phyloP scores from a whole-genome alignment of 2,113 vertebrate species.

The Urocynchramus pylzowi region DNA sequence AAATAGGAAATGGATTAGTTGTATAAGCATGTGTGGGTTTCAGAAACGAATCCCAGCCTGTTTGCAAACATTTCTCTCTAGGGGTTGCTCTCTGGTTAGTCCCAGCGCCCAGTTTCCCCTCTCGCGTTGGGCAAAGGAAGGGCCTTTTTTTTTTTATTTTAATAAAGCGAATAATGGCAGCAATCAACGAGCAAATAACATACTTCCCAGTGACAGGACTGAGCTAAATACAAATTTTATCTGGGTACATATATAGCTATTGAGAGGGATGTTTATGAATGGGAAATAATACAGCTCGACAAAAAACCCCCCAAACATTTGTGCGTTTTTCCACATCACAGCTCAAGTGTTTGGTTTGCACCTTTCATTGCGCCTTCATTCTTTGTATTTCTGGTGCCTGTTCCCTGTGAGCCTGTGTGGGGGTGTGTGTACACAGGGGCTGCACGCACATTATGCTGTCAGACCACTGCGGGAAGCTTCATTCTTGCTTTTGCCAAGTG shows the following conservation, averaged over 20 bases:
- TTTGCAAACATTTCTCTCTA: neutral
- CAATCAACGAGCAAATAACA: constrained; percentile 21
- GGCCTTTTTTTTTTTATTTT: neutral
- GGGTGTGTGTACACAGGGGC: neutral
- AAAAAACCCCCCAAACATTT: neutral
- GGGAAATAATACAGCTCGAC: constrained; percentile 3
- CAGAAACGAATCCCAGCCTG: neutral
- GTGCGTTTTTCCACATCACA: neutral
- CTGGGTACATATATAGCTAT: constrained; percentile 25
- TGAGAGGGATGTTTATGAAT: constrained; percentile 24
- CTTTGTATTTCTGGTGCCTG: neutral
- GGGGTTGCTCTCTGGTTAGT: neutral
- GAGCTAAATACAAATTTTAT: constrained; percentile 48
- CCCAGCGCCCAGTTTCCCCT: neutral
- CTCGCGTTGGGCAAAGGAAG: neutral
- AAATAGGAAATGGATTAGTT: constrained; percentile 11
- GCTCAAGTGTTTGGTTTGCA: neutral
- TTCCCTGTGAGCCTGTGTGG: neutral
- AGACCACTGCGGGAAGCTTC: constrained; percentile 9
- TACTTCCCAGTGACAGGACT: neutral
- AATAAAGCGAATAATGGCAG: neutral
- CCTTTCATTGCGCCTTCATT: neutral
- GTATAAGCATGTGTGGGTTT: neutral
- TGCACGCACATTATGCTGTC: constrained; percentile 26
- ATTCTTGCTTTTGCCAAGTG: constrained; percentile 9